Conservation (phyloP, 2,113 vertebrate species). For the Pachypanchax playfairii region DNA sequence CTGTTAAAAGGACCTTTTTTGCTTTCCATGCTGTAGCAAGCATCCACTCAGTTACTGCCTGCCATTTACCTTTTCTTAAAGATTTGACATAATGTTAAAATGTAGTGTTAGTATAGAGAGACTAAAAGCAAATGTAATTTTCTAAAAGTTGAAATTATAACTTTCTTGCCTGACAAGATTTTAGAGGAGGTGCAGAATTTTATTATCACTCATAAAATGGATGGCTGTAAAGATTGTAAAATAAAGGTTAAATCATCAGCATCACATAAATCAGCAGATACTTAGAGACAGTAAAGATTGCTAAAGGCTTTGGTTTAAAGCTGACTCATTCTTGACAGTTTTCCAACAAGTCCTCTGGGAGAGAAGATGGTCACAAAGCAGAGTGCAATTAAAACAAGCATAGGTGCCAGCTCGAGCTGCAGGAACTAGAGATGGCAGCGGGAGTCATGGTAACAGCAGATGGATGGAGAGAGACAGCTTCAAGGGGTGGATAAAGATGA, state of each 20-base stretch:
- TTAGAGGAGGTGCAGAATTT: not conserved
- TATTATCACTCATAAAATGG: constrained; percentile 14
- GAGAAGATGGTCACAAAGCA: constrained; percentile 34
- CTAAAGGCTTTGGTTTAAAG: constrained; percentile 25
- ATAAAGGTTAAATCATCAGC: constrained; percentile 11
- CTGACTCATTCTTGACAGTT: constrained; percentile 20
- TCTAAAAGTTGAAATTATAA: not conserved
- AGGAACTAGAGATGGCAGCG: constrained; percentile 9
- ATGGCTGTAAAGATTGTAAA: constrained; percentile 4
- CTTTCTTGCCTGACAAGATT: not conserved
- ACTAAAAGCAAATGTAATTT: not conserved
- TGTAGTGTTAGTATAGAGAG: too few species aligned
- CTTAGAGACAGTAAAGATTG: constrained; percentile 11
- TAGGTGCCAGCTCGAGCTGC: constrained; percentile 16
- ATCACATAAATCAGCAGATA: constrained; percentile 26
- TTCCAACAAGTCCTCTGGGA: constrained; percentile 31
- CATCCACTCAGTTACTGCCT: too few species aligned
- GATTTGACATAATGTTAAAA: too few species aligned
- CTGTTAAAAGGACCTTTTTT: too few species aligned
- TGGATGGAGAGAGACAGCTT: constrained; percentile 23
- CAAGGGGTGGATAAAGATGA: constrained; percentile 22
- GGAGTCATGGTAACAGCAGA: constrained; percentile 45
- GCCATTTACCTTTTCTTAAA: too few species aligned
- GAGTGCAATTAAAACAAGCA: constrained; percentile 45
- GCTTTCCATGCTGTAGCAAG: too few species aligned